phyloP scores from a whole-genome alignment of 1,140 invertebrate genomes.

The Proctacanthus coquilletti region DNA sequence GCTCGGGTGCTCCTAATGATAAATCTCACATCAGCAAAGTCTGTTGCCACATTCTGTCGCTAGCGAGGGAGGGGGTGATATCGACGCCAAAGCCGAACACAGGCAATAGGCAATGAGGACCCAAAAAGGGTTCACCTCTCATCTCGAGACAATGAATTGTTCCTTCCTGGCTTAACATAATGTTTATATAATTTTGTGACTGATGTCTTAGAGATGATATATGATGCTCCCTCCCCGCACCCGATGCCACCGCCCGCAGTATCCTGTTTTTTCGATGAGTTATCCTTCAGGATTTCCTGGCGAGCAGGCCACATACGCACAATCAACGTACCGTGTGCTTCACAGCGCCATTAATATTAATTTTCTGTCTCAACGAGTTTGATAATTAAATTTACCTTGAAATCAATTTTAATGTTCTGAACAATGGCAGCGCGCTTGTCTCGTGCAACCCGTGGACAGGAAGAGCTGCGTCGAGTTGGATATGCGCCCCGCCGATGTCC shows the following conservation, averaged over 20 bases:
- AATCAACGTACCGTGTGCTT: no score
- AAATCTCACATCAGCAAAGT: no score
- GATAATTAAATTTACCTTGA: constrained; percentile 1
- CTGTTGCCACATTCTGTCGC: no score
- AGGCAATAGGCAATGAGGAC: no score
- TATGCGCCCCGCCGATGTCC: not conserved
- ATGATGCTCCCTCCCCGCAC: not conserved
- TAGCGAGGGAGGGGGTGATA: no score
- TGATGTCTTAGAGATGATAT: not conserved
- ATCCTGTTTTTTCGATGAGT: no score
- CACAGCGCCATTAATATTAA: not conserved
- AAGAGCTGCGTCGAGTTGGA: not conserved
- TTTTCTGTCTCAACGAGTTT: constrained; percentile 1
- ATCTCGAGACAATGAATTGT: no score
- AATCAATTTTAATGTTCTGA: constrained; percentile 1
- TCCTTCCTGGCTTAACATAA: constrained; percentile 1
- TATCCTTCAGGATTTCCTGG: no score
- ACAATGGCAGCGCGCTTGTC: not conserved
- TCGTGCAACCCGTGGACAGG: not conserved
- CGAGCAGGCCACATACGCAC: no score
- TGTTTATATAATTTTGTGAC: constrained; percentile 1
- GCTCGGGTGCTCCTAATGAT: no score
- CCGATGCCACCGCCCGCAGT: not conserved
- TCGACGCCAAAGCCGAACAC: no score
- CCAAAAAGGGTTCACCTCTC: no score